These are phyloP conservation scores for Mormyrops boulengeri DNA, from an alignment of 2,797 vertebrate genomes.

Conservation along the genomic window DNA sequence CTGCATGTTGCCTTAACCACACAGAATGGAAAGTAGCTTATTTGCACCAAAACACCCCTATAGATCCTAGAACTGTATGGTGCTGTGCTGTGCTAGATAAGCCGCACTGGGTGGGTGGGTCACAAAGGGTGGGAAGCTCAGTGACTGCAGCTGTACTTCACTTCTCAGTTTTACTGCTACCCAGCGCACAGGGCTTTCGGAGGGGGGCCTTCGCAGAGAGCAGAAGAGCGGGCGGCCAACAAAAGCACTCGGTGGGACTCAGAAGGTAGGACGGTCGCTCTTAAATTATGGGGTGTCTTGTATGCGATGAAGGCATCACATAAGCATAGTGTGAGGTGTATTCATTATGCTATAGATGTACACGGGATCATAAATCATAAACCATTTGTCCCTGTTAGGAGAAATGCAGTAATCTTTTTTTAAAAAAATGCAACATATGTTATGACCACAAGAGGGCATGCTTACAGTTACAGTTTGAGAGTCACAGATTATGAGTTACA, in stretches of 20 bases:
- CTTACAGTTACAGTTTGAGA: conserved; percentile 14
- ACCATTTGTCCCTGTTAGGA: neutral
- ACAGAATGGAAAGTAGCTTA: conserved; percentile 1
- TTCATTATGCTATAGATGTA: neutral
- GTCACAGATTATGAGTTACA: neutral
- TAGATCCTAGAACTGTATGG: neutral
- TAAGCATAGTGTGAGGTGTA: neutral
- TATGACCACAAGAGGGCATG: conserved; percentile 38
- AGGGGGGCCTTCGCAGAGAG: neutral
- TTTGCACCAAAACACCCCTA: neutral
- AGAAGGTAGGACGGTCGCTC: neutral
- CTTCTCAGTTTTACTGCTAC: conserved; percentile 18
- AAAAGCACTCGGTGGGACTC: neutral
- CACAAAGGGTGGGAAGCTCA: neutral
- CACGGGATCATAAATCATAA: too few species aligned
- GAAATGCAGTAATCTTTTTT: neutral
- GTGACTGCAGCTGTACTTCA: neutral
- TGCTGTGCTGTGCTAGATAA: neutral
- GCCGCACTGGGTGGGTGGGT: neutral
- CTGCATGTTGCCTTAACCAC: neutral
- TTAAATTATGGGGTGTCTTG: neutral
- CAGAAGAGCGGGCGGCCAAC: neutral
- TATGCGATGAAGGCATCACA: neutral
- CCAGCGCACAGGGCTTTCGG: neutral
- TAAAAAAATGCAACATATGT: conserved; percentile 1